Evolutionary conservation across 2,113 vertebrate genomes (phyloP).

Genomic region (Oryzias curvinotus): DNA sequence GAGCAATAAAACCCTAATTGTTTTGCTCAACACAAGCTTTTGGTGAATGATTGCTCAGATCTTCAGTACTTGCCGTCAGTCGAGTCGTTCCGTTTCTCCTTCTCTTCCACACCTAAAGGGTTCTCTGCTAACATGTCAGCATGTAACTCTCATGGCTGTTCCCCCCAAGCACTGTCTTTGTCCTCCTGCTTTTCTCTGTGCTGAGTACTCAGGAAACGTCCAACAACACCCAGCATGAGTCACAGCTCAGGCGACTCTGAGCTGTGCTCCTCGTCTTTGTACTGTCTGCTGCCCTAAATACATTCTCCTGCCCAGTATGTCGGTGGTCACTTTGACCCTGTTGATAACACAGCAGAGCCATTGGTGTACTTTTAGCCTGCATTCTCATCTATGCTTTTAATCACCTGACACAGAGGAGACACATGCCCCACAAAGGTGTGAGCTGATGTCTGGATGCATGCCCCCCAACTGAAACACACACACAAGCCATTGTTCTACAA

Average conservation of each 20-base stretch:
- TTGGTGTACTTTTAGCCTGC: conserved; percentile 18
- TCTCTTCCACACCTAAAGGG: conserved; percentile 13
- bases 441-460: conserved; percentile 26
- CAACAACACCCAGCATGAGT: conserved; percentile 53
- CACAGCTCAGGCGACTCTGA: conserved; percentile 38
- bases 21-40: background rate
- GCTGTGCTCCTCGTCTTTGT: conserved; percentile 27
- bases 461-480: conserved; percentile 1
- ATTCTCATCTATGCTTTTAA: conserved; percentile 52
- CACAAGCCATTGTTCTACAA: background rate
- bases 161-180: background rate
- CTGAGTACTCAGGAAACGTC: conserved; percentile 48
- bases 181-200: conserved; percentile 20
- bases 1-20: background rate
- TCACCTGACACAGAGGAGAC: conserved; percentile 62
- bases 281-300: conserved; percentile 12
- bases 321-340: background rate
- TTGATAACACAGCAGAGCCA: conserved; percentile 32
- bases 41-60: background rate
- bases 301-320: conserved; percentile 29
- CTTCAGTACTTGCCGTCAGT: conserved; percentile 45
- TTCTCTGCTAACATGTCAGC: conserved; percentile 52
- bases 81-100: conserved; percentile 5
- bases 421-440: conserved; percentile 63
- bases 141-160: conserved; percentile 44